Conservation (phyloP, 2,113 vertebrate species). For the Poecilia latipinna region DNA sequence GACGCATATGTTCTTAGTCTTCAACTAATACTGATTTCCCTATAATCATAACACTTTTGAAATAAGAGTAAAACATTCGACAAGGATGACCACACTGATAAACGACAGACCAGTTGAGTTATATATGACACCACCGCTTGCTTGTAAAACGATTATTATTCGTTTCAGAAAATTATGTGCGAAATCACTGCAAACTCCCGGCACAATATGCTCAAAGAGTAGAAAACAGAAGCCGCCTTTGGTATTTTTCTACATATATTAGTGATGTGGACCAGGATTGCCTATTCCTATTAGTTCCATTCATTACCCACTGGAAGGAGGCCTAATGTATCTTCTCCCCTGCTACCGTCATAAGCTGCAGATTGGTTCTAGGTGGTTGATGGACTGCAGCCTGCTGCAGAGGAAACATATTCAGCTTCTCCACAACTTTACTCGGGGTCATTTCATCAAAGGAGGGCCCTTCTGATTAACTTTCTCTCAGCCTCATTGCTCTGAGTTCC, state of each 20-base stretch:
- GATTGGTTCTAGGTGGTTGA: constrained; percentile 77
- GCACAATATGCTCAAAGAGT: constrained; percentile 13
- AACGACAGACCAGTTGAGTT: not conserved
- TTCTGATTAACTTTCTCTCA: constrained; percentile 77
- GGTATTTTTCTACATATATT: constrained; percentile 68
- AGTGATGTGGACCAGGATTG: constrained; percentile 58
- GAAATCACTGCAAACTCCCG: constrained; percentile 10
- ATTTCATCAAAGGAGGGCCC: constrained; percentile 69
- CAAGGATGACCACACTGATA: not conserved
- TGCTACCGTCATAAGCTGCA: constrained; percentile 72
- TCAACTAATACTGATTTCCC: not conserved
- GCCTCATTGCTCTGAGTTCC: constrained; percentile 72
- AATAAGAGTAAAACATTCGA: not conserved
- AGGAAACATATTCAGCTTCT: constrained; percentile 74
- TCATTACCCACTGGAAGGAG: constrained; percentile 74
- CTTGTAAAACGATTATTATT: not conserved
- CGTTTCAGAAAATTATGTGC: constrained; percentile 17
- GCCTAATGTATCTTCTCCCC: constrained; percentile 78
- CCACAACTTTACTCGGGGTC: constrained; percentile 74
- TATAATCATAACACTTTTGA: not conserved
- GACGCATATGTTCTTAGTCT: not conserved
- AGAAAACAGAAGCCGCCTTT: constrained; percentile 50
- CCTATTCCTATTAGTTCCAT: constrained; percentile 79
- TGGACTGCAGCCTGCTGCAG: constrained; percentile 65
- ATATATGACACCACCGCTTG: not conserved